Evolutionary conservation across 2,888 invertebrate species (phyloP), one percentile per base, ranked within the genome.

Genomic region (Leptopilina myrica): DNA sequence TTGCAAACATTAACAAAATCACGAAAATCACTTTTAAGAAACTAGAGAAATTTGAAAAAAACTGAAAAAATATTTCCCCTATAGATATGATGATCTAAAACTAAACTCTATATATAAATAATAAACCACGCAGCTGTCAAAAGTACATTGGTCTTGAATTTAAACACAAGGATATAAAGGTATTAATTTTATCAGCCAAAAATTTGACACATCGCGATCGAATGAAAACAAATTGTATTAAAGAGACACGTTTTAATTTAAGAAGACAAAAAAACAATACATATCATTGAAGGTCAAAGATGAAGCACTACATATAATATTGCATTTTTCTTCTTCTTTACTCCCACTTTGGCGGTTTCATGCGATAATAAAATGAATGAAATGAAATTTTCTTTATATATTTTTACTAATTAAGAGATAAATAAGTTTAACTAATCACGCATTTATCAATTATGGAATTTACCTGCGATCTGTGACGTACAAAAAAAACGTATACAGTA

Each of bases 161-260:
- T 33, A 26, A 46, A 64, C 12, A n/a, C 53, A 15, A 62, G 33
- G 76, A 15, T 26, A n/a, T 33, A 65, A 46, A 43, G 59, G 65
- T 26, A 9, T 78, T 9, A 80, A 53, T 73, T 78, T 78, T 78
- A 53, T 64, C 53, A 12, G 49, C 33, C 49, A 12, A 49, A 78
- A 78, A 83, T 84, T 78, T 88, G 87, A 88, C 88, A 88, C 84
- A 88, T 88, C 84, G 84, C 84, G 79, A 83, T 84, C 76, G 80
- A 78, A 82, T 79, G 83, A 86, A 86, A 88, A 88, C 85, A 87
- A 56, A 86, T 85, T 83, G 82, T 76, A 78, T 15, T 20, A 20
- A 76, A 33, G 9, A 64, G 26, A 73, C 46, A 56, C 67, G 53
- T 49, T 9, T 49, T 11, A 49, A 49, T 49, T 11, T 11, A 49